Percentiles rank a stretch among this genome's conserved stretches.
Conservation (phyloP, 2,888 invertebrate genomes). For the Punctoribates punctum region DNA sequence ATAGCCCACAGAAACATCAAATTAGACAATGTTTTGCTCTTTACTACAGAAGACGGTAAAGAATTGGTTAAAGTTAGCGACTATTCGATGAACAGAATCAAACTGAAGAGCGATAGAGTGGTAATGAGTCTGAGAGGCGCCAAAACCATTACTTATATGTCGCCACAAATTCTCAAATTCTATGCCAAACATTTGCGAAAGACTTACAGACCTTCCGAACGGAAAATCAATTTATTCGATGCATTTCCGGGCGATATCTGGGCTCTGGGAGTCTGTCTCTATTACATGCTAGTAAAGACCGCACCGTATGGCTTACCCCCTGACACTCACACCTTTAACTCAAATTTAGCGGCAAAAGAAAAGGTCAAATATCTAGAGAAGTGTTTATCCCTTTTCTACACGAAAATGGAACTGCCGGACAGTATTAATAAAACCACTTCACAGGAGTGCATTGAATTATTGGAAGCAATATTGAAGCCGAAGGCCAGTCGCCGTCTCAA, state of each 20-base stretch:
- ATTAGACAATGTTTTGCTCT: conserved; percentile 5
- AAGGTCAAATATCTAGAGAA: neutral
- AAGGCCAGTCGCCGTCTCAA: too few relatives aligned
- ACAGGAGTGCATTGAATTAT: too few relatives aligned
- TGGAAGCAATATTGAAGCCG: too few relatives aligned
- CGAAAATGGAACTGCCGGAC: too few relatives aligned
- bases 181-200: conserved; percentile 6
- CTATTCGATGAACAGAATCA: neutral
- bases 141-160: conserved; percentile 16
- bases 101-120: neutral
- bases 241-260: conserved; percentile 3
- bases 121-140: neutral
- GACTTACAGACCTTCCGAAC: neutral
- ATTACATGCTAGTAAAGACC: neutral
- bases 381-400: too few relatives aligned
- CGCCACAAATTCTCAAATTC: conserved; percentile 21
- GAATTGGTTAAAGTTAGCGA: conserved; percentile 21
- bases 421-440: too few relatives aligned
- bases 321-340: neutral
- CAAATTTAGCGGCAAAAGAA: neutral
- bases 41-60: neutral
- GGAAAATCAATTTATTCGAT: neutral
- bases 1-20: conserved; percentile 23
- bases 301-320: neutral
- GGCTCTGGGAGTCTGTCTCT: conserved; percentile 12